Conservation (phyloP, 1,140 invertebrate genomes). For the Elymnias hypermnestra region DNA sequence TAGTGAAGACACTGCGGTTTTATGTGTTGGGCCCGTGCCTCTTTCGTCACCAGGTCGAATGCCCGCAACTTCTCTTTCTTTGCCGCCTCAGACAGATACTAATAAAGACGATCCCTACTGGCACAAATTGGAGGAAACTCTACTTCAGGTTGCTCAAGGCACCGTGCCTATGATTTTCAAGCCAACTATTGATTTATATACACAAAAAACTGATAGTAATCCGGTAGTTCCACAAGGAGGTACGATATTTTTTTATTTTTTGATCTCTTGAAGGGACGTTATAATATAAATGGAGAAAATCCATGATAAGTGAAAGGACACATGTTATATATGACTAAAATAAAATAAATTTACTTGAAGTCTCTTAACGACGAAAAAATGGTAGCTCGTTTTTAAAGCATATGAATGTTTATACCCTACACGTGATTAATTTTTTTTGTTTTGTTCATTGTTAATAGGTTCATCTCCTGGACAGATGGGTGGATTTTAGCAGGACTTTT, state of each 20-base stretch:
- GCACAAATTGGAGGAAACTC: conserved; percentile 86
- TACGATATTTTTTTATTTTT: conserved; percentile 32
- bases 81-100: conserved; percentile 29
- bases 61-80: conserved; percentile 51
- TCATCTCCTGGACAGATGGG: too few species aligned
- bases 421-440: too few species aligned
- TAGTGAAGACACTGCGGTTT: conserved; percentile 80
- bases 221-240: conserved; percentile 84
- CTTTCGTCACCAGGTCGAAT: conserved; percentile 65
- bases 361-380: too few species aligned
- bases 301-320: too few species aligned
- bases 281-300: neutral
- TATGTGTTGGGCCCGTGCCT: conserved; percentile 77
- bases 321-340: too few species aligned
- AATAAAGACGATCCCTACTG: conserved; percentile 71
- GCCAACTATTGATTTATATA: conserved; percentile 84
- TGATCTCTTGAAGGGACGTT: too few species aligned
- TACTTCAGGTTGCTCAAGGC: conserved; percentile 83
- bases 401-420: too few species aligned
- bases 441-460: too few species aligned
- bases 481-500: too few species aligned
- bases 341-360: too few species aligned
- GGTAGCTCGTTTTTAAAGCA: too few species aligned
- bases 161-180: conserved; percentile 86
- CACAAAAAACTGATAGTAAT: conserved; percentile 80